A percentile compares a stretch with the other conserved stretches of the same genome.
These are phyloP conservation scores for Leucosticte australis DNA, from an alignment of 2,113 vertebrate species.

Conservation along the genomic window DNA sequence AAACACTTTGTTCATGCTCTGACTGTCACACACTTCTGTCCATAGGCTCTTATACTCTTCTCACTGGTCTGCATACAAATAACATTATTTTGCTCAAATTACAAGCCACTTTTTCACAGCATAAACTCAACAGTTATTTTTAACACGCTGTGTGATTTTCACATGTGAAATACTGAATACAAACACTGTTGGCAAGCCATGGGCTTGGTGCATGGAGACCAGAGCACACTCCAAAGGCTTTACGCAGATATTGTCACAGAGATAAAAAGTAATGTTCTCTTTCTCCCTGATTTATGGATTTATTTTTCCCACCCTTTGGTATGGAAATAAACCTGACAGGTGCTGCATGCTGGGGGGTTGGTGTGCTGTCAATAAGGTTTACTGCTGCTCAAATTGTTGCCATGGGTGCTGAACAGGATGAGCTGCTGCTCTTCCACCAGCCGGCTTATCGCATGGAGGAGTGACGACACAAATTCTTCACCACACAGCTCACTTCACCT, in stretches of 20 bases:
- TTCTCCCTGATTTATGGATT: background rate
- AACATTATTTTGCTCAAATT: background rate
- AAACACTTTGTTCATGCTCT: background rate
- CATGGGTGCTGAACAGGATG: background rate
- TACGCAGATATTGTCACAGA: background rate
- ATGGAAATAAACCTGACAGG: slow-evolving; percentile 26
- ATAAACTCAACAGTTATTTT: background rate
- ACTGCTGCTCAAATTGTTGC: background rate
- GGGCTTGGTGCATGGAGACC: background rate
- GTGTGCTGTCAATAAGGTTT: background rate
- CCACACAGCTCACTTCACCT: slow-evolving; percentile 8
- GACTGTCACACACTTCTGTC: background rate
- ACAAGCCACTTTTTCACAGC: background rate
- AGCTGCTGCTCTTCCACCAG: background rate
- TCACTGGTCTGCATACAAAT: background rate
- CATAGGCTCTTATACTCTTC: background rate
- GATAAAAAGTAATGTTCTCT: background rate
- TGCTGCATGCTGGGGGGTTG: background rate
- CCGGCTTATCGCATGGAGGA: background rate
- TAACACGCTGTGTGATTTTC: background rate
- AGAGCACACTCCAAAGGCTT: background rate
- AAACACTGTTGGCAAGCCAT: background rate
- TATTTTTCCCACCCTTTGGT: background rate
- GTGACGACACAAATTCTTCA: background rate
- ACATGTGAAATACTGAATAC: background rate